These are phyloP conservation scores for Furnarius figulus DNA, from an alignment of 2,113 vertebrate genomes.

Conservation along the genomic window DNA sequence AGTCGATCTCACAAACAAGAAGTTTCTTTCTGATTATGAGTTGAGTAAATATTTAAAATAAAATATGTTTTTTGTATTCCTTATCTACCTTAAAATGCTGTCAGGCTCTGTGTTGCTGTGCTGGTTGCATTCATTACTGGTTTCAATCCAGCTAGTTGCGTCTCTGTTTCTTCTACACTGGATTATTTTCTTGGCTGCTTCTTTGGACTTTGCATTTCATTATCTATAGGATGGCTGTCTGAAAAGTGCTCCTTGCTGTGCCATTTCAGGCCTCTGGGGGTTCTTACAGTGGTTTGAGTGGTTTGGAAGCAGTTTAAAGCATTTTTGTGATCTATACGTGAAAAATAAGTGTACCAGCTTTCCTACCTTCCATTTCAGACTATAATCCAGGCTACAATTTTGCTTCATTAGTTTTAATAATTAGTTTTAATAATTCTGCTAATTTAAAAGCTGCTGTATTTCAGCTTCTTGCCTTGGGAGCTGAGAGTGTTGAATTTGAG, in stretches of 20 bases:
- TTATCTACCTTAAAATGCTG: background rate
- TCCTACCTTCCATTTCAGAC: background rate
- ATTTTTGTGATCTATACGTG: background rate
- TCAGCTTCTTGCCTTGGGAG: background rate
- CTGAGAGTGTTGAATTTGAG: background rate
- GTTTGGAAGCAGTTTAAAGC: accelerated
- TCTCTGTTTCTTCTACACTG: background rate
- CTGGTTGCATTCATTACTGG: background rate
- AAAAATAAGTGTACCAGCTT: background rate
- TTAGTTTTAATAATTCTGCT: background rate
- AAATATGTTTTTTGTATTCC: accelerated
- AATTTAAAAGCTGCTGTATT: background rate
- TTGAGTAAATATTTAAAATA: background rate
- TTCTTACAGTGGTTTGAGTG: background rate
- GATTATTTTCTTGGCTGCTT: background rate
- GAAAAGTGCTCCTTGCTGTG: background rate
- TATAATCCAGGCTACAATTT: background rate
- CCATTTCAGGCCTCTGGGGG: accelerated
- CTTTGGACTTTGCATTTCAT: background rate
- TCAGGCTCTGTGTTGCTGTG: background rate
- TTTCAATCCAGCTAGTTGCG: background rate
- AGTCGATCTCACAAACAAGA: background rate
- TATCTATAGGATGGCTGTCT: background rate
- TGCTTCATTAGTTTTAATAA: background rate
- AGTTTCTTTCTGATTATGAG: background rate